A percentile compares a stretch with the other conserved stretches of the same genome.
Conservation (phyloP, 2,113 vertebrate genomes). For the Diphyllodes magnificus region DNA sequence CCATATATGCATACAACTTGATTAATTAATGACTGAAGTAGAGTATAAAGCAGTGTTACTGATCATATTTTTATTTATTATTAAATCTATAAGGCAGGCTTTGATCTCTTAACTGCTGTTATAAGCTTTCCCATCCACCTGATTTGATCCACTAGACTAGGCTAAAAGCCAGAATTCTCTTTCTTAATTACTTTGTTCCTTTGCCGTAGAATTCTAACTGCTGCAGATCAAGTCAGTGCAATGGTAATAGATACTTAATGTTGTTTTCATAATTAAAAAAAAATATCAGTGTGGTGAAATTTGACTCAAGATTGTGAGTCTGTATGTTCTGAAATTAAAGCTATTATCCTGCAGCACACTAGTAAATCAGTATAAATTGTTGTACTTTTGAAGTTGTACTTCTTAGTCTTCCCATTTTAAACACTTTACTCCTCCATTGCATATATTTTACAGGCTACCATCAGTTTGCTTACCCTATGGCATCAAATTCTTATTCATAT, state of each 20-base stretch:
- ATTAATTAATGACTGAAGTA: background rate
- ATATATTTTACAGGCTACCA: background rate
- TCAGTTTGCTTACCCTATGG: background rate
- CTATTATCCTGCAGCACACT: background rate
- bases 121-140: background rate
- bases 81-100: background rate
- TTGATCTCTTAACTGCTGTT: background rate
- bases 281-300: background rate
- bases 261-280: background rate
- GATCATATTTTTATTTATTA: background rate
- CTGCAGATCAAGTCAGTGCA: background rate
- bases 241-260: background rate
- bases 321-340: background rate
- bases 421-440: background rate
- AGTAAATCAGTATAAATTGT: background rate
- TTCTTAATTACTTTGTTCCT: background rate
- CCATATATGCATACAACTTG: background rate
- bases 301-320: background rate
- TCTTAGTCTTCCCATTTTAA: background rate
- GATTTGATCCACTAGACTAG: background rate
- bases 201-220: background rate
- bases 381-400: background rate
- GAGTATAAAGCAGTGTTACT: background rate
- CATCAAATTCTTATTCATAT: background rate
- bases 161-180: background rate